Percentiles rank a stretch among this genome's conserved stretches.
phyloP scores from a whole-genome alignment of 2,113 vertebrate genomes.

The Microcebus griseorufus region DNA sequence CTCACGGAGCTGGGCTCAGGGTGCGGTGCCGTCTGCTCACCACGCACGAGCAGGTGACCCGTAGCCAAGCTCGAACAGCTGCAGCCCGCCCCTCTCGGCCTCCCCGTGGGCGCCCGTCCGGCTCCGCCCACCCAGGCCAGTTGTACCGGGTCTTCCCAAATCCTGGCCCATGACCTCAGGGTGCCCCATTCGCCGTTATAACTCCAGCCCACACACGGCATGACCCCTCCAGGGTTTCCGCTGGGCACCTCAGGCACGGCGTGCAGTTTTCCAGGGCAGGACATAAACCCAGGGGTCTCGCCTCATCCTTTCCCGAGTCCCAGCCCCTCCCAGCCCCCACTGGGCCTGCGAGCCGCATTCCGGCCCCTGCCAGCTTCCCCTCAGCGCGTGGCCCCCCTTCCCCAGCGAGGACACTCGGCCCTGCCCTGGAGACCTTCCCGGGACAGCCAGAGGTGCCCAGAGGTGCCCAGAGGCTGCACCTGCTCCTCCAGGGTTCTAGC shows the following conservation, averaged over 20 bases:
- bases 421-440: neutral
- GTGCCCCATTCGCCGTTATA: neutral
- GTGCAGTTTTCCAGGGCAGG: neutral
- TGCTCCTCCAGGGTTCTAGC: neutral
- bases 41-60: neutral
- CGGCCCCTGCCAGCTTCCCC: neutral
- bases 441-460: neutral
- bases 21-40: accelerated
- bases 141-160: neutral
- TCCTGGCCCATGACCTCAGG: neutral
- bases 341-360: accelerated
- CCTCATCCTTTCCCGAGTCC: neutral
- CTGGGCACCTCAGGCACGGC: neutral
- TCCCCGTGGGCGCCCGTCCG: accelerated
- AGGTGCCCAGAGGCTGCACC: accelerated
- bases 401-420: neutral
- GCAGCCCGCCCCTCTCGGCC: neutral
- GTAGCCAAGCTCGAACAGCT: neutral
- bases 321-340: too few species aligned
- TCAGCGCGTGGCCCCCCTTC: neutral
- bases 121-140: neutral
- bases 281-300: neutral
- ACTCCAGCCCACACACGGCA: neutral
- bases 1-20: accelerated
- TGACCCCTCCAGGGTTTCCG: neutral